A percentile compares a stretch with the other conserved stretches of the same genome.
These are phyloP conservation scores for Bursaphelenchus okinawaensis DNA, from an alignment of 2,888 invertebrate species.

Conservation along the genomic window DNA sequence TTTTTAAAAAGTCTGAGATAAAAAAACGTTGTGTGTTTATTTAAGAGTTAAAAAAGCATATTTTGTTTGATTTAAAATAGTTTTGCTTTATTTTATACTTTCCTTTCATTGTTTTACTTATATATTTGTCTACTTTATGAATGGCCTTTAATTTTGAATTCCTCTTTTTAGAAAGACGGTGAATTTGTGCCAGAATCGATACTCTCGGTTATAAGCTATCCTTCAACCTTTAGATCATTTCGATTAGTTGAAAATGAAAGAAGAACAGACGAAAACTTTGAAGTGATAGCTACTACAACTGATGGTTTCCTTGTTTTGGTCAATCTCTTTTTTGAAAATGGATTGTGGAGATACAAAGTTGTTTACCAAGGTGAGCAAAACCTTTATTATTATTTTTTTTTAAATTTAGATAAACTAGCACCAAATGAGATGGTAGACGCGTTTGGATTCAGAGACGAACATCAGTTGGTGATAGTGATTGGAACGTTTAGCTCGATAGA, in stretches of 20 bases:
- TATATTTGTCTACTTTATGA: no score
- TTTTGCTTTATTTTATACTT: no score
- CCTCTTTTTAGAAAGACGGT: conserved; percentile 7
- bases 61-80: no score
- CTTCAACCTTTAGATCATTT: conserved; percentile 1
- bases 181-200: conserved; percentile 7
- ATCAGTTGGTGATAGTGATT: neutral
- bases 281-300: neutral
- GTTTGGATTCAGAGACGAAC: neutral
- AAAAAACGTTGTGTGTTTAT: neutral
- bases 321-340: neutral
- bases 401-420: neutral
- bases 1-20: neutral
- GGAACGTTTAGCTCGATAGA: conserved; percentile 5
- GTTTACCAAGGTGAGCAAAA: conserved; percentile 4
- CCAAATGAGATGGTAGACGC: conserved; percentile 9
- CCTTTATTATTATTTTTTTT: neutral
- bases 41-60: no score
- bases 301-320: neutral
- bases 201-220: conserved; percentile 1
- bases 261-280: neutral
- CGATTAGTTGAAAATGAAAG: neutral
- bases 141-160: no score
- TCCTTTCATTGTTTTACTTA: no score
- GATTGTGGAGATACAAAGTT: conserved; percentile 5